Conservation (phyloP, 2,888 invertebrate species). For the Pristionchus mayeri region DNA sequence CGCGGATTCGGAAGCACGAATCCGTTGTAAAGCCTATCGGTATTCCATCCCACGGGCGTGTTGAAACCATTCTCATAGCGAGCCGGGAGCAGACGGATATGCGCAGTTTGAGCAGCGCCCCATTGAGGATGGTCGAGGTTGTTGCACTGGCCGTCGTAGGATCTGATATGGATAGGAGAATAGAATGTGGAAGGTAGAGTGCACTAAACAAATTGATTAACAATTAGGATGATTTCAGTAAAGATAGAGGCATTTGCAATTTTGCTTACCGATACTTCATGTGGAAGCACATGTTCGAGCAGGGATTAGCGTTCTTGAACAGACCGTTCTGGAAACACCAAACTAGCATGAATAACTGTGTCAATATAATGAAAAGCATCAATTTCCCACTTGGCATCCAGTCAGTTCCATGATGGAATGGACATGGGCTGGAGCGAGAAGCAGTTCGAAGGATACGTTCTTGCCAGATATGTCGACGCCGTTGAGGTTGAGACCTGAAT, state of each 20-base stretch:
- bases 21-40: slow-evolving; percentile 86
- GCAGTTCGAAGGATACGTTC: slow-evolving; percentile 87
- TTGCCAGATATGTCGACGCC: slow-evolving; percentile 64
- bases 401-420: slow-evolving; percentile 91
- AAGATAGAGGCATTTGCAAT: no score
- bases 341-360: no score
- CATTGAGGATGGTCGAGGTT: slow-evolving; percentile 91
- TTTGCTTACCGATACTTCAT: slow-evolving; percentile 84
- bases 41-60: slow-evolving; percentile 94
- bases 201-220: neutral
- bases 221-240: neutral
- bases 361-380: no score
- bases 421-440: slow-evolving; percentile 88
- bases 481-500: slow-evolving; percentile 63
- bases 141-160: slow-evolving; percentile 94
- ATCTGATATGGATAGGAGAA: slow-evolving; percentile 82
- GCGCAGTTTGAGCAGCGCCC: slow-evolving; percentile 80
- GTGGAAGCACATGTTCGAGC: slow-evolving; percentile 90
- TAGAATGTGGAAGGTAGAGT: neutral
- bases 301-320: slow-evolving; percentile 67
- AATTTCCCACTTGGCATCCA: slow-evolving; percentile 79
- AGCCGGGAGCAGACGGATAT: slow-evolving; percentile 8
- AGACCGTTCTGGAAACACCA: slow-evolving; percentile 33
- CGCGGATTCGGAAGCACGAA: slow-evolving; percentile 78
- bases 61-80: slow-evolving; percentile 92